phyloP scores from a whole-genome alignment of 2,888 invertebrate species.

The Idaea dimidiata region DNA sequence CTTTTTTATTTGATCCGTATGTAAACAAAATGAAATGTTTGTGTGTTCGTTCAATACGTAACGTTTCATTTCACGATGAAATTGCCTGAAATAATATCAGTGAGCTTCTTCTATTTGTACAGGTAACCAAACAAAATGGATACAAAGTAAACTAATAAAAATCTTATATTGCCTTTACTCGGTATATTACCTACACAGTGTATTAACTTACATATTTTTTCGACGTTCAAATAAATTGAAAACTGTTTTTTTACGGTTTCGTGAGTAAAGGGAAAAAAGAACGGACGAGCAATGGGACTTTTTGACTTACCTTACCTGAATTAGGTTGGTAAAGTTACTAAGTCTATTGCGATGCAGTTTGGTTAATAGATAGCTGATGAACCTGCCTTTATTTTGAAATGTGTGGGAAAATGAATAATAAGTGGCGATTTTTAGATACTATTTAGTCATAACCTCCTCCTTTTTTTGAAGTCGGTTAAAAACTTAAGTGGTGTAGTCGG shows the following conservation, averaged over 20 bases:
- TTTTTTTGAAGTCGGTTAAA: too few species aligned
- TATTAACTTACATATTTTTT: neutral
- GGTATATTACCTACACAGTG: neutral
- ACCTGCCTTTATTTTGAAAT: too few species aligned
- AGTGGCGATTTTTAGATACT: too few species aligned
- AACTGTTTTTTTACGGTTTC: neutral
- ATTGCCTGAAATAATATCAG: neutral
- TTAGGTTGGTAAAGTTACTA: too few species aligned
- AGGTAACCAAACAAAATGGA: neutral
- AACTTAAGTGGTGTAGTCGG: too few species aligned
- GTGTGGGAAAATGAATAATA: too few species aligned
- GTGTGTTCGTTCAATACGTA: neutral
- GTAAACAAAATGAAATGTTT: neutral
- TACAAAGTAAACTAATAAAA: constrained; percentile 1
- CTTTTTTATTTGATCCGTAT: too few species aligned
- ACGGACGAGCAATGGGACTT: too few species aligned
- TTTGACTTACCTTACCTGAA: too few species aligned
- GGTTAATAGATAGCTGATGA: too few species aligned
- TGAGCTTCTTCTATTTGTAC: neutral
- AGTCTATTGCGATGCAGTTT: too few species aligned
- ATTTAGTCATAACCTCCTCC: too few species aligned
- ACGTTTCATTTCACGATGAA: neutral
- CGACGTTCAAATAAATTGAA: neutral
- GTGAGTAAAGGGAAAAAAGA: neutral
- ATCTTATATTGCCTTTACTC: neutral